phyloP scores from a whole-genome alignment of 1,140 invertebrate species.

The Penaeus vannamei region DNA sequence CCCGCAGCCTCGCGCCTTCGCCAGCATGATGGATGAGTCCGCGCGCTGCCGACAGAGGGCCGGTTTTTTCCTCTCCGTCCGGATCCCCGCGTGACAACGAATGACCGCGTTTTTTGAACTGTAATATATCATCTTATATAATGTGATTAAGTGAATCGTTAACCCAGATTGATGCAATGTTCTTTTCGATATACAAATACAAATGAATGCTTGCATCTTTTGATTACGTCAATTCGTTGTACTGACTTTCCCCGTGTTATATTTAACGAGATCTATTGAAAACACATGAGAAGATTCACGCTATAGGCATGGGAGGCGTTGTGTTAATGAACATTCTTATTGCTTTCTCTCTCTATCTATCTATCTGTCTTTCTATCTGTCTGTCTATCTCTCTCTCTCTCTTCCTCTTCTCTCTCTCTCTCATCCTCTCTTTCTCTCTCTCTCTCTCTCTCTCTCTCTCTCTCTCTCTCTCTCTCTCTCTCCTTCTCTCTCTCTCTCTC shows the following conservation, averaged over 20 bases:
- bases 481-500: not conserved
- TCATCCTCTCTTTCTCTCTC: not conserved
- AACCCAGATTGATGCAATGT: not conserved
- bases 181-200: too few relatives aligned
- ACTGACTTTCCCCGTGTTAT: too few relatives aligned
- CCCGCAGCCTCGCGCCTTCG: not conserved
- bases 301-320: too few relatives aligned
- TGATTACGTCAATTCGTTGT: too few relatives aligned
- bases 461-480: not conserved
- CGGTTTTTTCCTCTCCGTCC: constrained; percentile 41
- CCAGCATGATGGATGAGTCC: constrained; percentile 59
- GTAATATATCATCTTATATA: constrained; percentile 56
- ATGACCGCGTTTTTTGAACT: constrained; percentile 51
- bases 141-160: constrained; percentile 49
- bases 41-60: constrained; percentile 45
- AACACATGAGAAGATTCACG: too few relatives aligned
- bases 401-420: too few relatives aligned
- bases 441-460: not conserved
- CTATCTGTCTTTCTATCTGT: not conserved
- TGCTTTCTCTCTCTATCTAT: not conserved
- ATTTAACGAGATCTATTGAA: too few relatives aligned
- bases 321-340: not conserved
- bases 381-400: not conserved
- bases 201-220: too few relatives aligned
- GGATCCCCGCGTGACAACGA: constrained; percentile 44